phyloP scores from a whole-genome alignment of 2,113 vertebrate genomes.

The Sinocyclocheilus anophthalmus region DNA sequence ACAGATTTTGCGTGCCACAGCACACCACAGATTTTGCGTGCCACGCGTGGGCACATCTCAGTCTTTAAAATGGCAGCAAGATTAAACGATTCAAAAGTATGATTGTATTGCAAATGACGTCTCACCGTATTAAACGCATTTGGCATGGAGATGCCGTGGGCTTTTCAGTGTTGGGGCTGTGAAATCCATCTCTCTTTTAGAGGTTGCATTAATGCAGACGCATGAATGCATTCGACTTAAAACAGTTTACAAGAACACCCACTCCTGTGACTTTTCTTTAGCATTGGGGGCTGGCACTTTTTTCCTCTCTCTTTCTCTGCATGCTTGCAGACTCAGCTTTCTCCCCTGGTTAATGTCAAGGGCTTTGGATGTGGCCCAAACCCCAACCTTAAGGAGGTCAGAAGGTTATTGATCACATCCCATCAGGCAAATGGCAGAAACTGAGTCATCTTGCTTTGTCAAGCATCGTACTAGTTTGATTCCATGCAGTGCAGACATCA shows the following conservation, averaged over 20 bases:
- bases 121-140: constrained; percentile 11
- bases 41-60: constrained; percentile 14
- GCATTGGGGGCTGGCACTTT: constrained; percentile 26
- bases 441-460: neutral
- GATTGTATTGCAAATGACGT: constrained; percentile 22
- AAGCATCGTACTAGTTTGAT: neutral
- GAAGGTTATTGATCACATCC: constrained; percentile 52
- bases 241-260: constrained; percentile 32
- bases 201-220: constrained; percentile 22
- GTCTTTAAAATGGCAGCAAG: constrained; percentile 21
- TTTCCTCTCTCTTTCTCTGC: constrained; percentile 26
- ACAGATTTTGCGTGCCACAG: constrained; percentile 12
- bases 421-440: constrained; percentile 39
- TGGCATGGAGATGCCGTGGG: constrained; percentile 18
- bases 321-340: constrained; percentile 53
- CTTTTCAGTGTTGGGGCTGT: constrained; percentile 17
- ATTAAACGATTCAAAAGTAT: constrained; percentile 42
- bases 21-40: constrained; percentile 15
- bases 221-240: constrained; percentile 22
- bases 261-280: constrained; percentile 31
- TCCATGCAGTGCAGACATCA: neutral
- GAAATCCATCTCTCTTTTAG: constrained; percentile 27
- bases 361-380: constrained; percentile 56
- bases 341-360: constrained; percentile 57
- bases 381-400: constrained; percentile 51